Evolutionary conservation across 2,888 invertebrate genomes (phyloP).

Genomic region (Stegana nigrithorax): DNA sequence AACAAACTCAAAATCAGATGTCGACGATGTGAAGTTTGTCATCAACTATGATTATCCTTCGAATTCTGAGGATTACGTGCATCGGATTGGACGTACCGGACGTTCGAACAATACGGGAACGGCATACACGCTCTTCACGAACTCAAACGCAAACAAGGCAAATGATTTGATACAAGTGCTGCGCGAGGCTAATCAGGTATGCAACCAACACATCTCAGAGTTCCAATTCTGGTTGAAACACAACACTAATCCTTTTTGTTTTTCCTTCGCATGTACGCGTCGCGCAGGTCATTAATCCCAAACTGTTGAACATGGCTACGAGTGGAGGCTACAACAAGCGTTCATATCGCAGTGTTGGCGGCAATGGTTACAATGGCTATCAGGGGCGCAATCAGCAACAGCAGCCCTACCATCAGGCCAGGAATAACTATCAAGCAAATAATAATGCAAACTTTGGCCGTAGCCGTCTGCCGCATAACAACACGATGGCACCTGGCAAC

Average conservation of each 20-base stretch:
- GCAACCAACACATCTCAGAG: neutral
- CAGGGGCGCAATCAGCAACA: constrained; percentile 54
- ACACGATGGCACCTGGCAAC: constrained; percentile 19
- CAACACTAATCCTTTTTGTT: no score
- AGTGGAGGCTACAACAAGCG: constrained; percentile 59
- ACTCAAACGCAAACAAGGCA: constrained; percentile 90
- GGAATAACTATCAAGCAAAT: constrained; percentile 25
- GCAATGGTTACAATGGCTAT: constrained; percentile 45
- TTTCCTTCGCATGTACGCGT: neutral
- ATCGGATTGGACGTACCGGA: constrained; percentile 94
- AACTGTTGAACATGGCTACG: constrained; percentile 80
- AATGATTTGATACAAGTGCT: constrained; percentile 91
- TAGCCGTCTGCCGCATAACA: constrained; percentile 18
- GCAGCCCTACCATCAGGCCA: constrained; percentile 35
- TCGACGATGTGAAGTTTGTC: constrained; percentile 98
- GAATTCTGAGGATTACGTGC: constrained; percentile 96
- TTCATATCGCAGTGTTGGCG: constrained; percentile 45
- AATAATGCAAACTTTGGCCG: constrained; percentile 31
- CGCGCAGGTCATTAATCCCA: constrained; percentile 82
- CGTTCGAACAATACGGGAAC: constrained; percentile 93
- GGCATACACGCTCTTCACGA: constrained; percentile 96
- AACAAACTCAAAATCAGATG: constrained; percentile 76
- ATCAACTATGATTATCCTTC: constrained; percentile 99
- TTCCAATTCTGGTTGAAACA: neutral
- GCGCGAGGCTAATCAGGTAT: constrained; percentile 90